These are phyloP conservation scores for Phylloscopus trochilus DNA, from an alignment of 2,113 vertebrate species.

Conservation along the genomic window DNA sequence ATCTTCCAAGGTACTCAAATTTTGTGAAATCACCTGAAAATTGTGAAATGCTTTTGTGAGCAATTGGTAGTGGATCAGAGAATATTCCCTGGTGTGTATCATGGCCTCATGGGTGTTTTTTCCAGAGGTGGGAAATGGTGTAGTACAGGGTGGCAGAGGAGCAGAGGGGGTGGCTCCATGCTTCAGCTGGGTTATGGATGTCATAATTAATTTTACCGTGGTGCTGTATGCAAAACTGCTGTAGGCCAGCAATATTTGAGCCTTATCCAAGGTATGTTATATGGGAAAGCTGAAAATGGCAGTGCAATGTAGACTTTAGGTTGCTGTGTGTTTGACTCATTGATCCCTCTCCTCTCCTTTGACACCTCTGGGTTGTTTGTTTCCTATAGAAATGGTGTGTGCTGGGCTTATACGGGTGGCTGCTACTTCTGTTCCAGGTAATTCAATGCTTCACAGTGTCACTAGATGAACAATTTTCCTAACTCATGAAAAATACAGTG, in stretches of 20 bases:
- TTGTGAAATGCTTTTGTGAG: neutral
- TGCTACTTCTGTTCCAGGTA: neutral
- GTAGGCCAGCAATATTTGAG: neutral
- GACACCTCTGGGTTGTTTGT: neutral
- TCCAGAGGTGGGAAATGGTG: neutral
- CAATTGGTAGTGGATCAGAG: neutral
- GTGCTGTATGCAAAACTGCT: neutral
- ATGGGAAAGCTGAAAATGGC: neutral
- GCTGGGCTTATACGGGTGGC: fast-evolving
- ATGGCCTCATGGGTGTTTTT: neutral
- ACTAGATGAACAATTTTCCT: neutral
- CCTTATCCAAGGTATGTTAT: neutral
- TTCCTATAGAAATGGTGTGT: fast-evolving
- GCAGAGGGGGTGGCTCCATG: fast-evolving
- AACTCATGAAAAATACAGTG: neutral
- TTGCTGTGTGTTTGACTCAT: neutral
- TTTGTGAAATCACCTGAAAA: neutral
- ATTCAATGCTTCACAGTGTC: neutral
- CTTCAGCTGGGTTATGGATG: neutral
- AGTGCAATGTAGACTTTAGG: neutral
- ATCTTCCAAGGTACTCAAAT: neutral
- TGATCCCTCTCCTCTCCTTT: neutral
- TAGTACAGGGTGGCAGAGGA: neutral
- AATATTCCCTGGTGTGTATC: neutral
- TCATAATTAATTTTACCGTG: neutral